Evolutionary conservation across 2,888 invertebrate species (phyloP).

Genomic region (Vesta saturnalis): DNA sequence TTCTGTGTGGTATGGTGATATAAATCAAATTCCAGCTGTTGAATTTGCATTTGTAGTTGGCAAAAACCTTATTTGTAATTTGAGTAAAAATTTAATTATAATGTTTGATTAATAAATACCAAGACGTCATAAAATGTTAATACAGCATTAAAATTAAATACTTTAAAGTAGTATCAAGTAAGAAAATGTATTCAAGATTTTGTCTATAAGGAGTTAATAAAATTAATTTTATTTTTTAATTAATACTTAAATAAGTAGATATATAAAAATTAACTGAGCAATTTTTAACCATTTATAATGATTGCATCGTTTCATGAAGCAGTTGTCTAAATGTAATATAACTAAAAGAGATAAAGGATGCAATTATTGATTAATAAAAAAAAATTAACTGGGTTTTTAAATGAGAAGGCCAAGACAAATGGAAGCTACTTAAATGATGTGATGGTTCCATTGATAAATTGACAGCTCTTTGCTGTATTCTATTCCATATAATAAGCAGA

Average conservation of each 20-base stretch:
- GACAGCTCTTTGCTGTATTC: conserved; percentile 50
- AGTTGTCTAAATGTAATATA: not conserved
- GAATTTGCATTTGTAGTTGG: not conserved
- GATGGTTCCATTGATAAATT: conserved; percentile 55
- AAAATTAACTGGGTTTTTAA: conserved; percentile 46
- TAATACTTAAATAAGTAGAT: conserved; percentile 3
- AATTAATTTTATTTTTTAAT: conserved; percentile 7
- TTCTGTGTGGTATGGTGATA: not conserved
- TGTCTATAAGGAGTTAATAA: not conserved
- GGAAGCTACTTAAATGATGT: conserved; percentile 55
- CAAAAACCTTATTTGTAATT: not conserved
- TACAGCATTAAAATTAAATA: not conserved
- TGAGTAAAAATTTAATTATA: not conserved
- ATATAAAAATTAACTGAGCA: not conserved
- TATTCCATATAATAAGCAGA: conserved; percentile 26
- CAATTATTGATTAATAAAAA: conserved; percentile 55
- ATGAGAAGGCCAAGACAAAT: conserved; percentile 51
- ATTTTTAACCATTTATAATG: not conserved
- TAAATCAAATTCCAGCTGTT: not conserved
- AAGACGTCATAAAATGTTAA: conserved; percentile 4
- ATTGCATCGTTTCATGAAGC: not conserved
- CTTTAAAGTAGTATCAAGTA: conserved; percentile 5
- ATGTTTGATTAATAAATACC: conserved; percentile 1
- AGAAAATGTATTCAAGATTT: not conserved
- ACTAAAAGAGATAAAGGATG: conserved; percentile 41